These are phyloP conservation scores for Deroptyus accipitrinus DNA, from an alignment of 2,113 vertebrate genomes.

Conservation along the genomic window DNA sequence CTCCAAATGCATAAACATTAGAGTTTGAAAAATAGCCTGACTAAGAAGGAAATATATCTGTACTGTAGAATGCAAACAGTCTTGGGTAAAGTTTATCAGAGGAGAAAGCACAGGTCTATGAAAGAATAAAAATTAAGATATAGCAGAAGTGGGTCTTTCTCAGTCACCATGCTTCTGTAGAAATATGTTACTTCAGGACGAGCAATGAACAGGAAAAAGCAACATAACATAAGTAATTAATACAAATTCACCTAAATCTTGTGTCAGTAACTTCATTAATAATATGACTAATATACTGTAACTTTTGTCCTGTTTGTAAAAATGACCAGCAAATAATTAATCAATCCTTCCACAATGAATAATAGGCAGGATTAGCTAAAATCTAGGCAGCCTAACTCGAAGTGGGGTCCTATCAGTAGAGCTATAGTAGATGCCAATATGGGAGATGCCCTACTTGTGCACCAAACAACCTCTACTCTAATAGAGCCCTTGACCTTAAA, in stretches of 20 bases:
- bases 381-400: background rate
- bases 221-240: background rate
- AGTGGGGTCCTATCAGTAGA: background rate
- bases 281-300: background rate
- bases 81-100: background rate
- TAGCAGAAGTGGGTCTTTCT: background rate
- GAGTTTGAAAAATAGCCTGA: background rate
- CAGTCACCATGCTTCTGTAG: background rate
- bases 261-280: background rate
- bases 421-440: background rate
- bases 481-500: background rate
- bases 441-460: background rate
- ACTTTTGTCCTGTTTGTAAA: background rate
- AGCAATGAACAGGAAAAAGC: background rate
- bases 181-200: background rate
- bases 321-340: background rate
- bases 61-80: background rate
- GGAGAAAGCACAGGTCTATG: background rate
- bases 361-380: background rate
- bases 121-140: background rate
- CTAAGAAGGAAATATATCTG: background rate
- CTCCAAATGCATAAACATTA: background rate
- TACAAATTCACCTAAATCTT: background rate
- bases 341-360: background rate
- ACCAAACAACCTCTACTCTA: background rate